phyloP scores from a whole-genome alignment of 2,888 invertebrate species.

The Lepidocyrtoides sp. region DNA sequence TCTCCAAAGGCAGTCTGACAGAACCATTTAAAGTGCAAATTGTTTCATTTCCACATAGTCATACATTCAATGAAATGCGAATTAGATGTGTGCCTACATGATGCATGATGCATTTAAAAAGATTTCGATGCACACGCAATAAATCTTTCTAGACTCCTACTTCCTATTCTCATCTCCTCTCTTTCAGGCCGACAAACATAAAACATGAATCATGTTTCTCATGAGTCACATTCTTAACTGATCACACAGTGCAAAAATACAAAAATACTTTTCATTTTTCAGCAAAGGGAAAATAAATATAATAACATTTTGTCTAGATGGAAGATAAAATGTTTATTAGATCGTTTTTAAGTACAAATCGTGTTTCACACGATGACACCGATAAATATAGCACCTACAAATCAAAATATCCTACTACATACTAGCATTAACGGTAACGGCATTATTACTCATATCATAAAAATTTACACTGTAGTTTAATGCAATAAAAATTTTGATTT shows the following conservation, averaged over 20 bases:
- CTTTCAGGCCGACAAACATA: neutral
- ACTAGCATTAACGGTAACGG: too few relatives aligned
- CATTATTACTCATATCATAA: too few relatives aligned
- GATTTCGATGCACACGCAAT: neutral
- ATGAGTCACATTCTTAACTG: neutral
- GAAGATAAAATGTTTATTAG: neutral
- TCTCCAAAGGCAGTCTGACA: too few relatives aligned
- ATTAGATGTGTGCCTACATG: too few relatives aligned
- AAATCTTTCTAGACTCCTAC: neutral
- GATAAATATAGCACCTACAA: too few relatives aligned
- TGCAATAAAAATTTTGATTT: too few relatives aligned
- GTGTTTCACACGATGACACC: neutral
- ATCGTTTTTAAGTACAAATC: slow-evolving; percentile 1
- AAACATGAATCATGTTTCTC: neutral
- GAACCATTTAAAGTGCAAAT: too few relatives aligned
- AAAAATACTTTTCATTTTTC: neutral
- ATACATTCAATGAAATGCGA: too few relatives aligned
- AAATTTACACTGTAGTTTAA: too few relatives aligned
- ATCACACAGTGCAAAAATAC: neutral
- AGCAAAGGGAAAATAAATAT: neutral
- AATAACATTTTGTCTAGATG: neutral
- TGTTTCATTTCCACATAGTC: too few relatives aligned
- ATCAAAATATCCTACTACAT: too few relatives aligned
- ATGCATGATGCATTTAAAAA: too few relatives aligned
- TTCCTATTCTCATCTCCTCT: neutral